Conservation (phyloP, 2,888 invertebrate genomes). For the Scelioninae gen. 2 region DNA sequence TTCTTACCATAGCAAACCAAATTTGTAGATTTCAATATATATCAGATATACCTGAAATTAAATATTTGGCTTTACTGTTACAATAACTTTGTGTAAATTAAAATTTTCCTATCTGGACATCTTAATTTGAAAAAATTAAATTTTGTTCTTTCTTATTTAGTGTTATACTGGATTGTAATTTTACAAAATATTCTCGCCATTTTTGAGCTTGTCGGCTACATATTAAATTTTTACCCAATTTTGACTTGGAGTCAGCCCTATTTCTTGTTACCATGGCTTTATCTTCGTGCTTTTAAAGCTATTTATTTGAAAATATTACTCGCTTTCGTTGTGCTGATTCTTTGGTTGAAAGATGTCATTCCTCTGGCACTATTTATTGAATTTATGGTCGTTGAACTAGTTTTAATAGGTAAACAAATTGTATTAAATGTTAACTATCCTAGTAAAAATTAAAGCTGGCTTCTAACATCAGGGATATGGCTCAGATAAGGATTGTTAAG, state of each 20-base stretch:
- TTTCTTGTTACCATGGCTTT: slow-evolving; percentile 70
- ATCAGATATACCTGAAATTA: no score
- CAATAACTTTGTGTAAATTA: no score
- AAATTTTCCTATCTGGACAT: no score
- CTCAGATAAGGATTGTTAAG: no score
- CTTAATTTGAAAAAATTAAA: no score
- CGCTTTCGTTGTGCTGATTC: slow-evolving; percentile 59
- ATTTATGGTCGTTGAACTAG: slow-evolving; percentile 64
- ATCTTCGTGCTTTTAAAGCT: slow-evolving; percentile 67
- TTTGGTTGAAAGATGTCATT: slow-evolving; percentile 63
- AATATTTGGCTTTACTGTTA: no score
- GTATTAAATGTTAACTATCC: no score
- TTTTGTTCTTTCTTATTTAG: slow-evolving; percentile 57
- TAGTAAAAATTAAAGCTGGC: no score
- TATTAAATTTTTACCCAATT: slow-evolving; percentile 69
- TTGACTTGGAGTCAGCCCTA: slow-evolving; percentile 66
- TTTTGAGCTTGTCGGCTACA: slow-evolving; percentile 64
- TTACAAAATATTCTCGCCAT: slow-evolving; percentile 65
- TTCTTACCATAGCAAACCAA: no score
- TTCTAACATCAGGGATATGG: no score
- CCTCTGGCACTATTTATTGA: slow-evolving; percentile 62
- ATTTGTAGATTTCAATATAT: no score
- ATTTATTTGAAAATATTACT: slow-evolving; percentile 66
- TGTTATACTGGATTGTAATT: slow-evolving; percentile 66
- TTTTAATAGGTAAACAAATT: slow-evolving; percentile 63